Base-by-base conservation (phyloP, 2,888 invertebrate genomes). In the Sminthurinus aureus region DNA sequence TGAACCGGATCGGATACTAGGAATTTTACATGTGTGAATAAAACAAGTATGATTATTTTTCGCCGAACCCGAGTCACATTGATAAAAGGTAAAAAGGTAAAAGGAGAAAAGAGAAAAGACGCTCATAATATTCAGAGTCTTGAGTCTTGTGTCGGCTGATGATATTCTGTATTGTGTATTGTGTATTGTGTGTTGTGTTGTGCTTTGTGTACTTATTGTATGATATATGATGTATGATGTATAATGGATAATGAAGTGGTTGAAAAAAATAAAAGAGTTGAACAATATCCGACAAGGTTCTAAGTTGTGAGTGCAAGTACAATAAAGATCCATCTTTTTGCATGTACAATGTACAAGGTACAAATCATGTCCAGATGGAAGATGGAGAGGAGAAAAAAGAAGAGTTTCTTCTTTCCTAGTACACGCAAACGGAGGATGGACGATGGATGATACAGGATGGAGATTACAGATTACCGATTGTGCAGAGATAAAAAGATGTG, bases 1-100 rank as follows among this genome's bases (percentile, higher is more conserved):
- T 82, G 75, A 82, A 82, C 75, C 82, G 82, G 58, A 75, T 58
- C 82, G 3, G 76, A 38, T 82, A 67, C 75, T 26, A 38, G 64
- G 66, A 24, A 74, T 24, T 24, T 38, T 38, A 38, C 3, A 38
- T 38, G 38, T 38, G 38, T 38, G 38, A 50, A 69, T 79, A 79
- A 79, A 69, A 24, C 26, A 26, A 6, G n/a, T 38, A 24, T 71
- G 71, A 71, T 71, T 71, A 71, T 71, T 71, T 69, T 71, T 24
- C 20, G 24, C 71, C 20, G 24, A 9, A 71, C 24, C 22, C 69
- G 69, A 22, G 9, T 71, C 71, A 11, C 69, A 26, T 71, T n/a
- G 0, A 20, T 12, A 11, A n/a, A 67, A 8, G 67, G 0, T 12
- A 22, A 20, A 20, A n/a, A 8, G 67, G 0, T 8, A 20, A 20